Base-by-base conservation (phyloP, 2,113 vertebrate genomes). In the Cacatua alba region DNA sequence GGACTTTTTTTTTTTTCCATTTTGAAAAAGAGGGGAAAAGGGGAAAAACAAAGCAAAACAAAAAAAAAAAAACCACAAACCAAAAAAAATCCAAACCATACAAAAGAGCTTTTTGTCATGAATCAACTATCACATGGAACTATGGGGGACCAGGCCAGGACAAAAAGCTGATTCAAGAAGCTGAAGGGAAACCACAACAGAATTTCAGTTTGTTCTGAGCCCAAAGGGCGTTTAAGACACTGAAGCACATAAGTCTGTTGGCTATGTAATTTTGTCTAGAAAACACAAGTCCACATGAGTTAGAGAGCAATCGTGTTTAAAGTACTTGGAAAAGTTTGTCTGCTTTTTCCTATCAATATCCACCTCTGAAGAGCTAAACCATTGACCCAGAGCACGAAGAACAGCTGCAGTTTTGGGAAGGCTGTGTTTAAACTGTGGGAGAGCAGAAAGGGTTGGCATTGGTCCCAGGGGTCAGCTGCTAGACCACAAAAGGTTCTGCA, bases 371-470 rank as follows among this genome's bases (percentile, higher is more conserved):
- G 67, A 86, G 76, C 69, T 77, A 65, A 86, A 86, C 71, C 67
- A 77, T 39, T 94, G 82, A 94, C 88, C 71, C 59, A 70, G 91
- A 77, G 53, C 86, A 95, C 23, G 13, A 43, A 59, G 28, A 93
- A 65, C 53, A 96, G 67, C 70, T 86, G 88, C 49, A 70, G 35
- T 37, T 80, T 41, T 86, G 68, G 71, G 65, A 82, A 90, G 59
- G 39, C 48, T 57, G 18, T 83, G 80, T 90, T 88, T 59, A 55
- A 90, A 63, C 65, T 71, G 41, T 57, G 69, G 63, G 82, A 93
- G 64, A 90, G 62, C 67, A 53, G 24, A 28, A 80, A 63, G 68
- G 52, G 7, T 18, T 93, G 87, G 87, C 87, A 65, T 9, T 64
- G 44, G 17, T 90, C 71, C 79, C 88, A 77, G 68, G 80, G 59